Evolutionary conservation across 2,113 vertebrate genomes (phyloP).

Genomic region (Rhombomys opimus): DNA sequence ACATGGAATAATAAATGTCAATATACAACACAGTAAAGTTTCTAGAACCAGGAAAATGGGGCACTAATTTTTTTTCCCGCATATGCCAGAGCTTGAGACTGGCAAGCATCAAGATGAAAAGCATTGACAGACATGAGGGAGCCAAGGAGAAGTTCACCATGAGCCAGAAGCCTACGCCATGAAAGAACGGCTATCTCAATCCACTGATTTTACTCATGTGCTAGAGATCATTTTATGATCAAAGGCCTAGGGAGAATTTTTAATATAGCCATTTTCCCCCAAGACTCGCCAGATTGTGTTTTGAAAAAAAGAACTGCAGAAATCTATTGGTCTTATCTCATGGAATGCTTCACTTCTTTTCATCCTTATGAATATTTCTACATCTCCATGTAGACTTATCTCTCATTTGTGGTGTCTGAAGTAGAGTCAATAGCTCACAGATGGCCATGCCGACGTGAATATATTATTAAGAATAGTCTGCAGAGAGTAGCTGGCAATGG

Average conservation of each 20-base stretch:
- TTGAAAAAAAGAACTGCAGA: neutral
- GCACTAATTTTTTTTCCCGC: neutral
- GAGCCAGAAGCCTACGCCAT: neutral
- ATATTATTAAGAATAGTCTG: neutral
- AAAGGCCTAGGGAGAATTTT: neutral
- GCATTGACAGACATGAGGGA: neutral
- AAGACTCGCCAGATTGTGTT: neutral
- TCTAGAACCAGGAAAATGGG: neutral
- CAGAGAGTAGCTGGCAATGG: neutral
- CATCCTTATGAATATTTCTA: neutral
- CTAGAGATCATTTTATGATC: neutral
- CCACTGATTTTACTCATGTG: neutral
- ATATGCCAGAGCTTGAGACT: neutral
- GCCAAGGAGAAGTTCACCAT: no score
- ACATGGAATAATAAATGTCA: neutral
- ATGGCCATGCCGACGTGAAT: neutral
- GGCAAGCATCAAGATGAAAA: neutral
- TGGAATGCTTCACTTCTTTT: neutral
- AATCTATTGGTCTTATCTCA: neutral
- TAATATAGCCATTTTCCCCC: neutral
- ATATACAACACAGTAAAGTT: neutral
- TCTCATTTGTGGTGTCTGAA: neutral
- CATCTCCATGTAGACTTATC: neutral
- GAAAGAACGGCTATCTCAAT: neutral
- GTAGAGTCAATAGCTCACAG: neutral